Evolutionary conservation across 2,797 vertebrate species (phyloP).

Genomic region (Chromis chromis): DNA sequence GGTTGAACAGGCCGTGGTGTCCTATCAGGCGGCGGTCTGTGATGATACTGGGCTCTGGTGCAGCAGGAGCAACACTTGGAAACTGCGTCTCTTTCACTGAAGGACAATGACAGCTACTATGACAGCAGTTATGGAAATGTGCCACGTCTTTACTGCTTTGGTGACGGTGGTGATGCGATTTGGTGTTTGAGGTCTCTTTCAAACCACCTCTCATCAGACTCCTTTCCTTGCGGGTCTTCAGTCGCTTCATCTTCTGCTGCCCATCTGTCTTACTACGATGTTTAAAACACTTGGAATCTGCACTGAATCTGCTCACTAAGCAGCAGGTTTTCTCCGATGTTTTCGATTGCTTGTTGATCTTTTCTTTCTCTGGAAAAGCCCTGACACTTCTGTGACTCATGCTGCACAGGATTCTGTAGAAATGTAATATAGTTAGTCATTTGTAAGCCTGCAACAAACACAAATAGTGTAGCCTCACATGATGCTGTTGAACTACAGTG

Average conservation of each 20-base stretch:
- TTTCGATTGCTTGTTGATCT: conserved; percentile 48
- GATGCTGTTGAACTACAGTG: background rate
- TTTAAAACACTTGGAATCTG: conserved; percentile 33
- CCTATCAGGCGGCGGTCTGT: conserved; percentile 88
- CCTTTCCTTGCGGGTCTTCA: conserved; percentile 82
- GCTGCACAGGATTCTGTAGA: conserved; percentile 48
- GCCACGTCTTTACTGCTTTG: conserved; percentile 54
- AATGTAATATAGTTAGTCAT: conserved; percentile 17
- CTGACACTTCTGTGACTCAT: conserved; percentile 60
- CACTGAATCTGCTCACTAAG: conserved; percentile 2
- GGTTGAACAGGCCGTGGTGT: conserved; percentile 90
- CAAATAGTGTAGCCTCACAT: background rate
- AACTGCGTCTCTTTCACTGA: conserved; percentile 52
- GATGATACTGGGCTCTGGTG: conserved; percentile 85
- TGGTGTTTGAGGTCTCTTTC: conserved; percentile 46
- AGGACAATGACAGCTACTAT: conserved; percentile 35
- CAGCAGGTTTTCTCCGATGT: conserved; percentile 33
- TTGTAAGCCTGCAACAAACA: background rate
- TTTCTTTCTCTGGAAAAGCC: conserved; percentile 53
- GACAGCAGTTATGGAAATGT: conserved; percentile 44
- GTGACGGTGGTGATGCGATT: conserved; percentile 28
- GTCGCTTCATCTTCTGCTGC: conserved; percentile 73
- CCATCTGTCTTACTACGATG: conserved; percentile 27
- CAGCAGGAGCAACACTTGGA: conserved; percentile 42
- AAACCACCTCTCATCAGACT: conserved; percentile 58